Evolutionary conservation across 2,113 vertebrate genomes (phyloP), one percentile per base, ranked within the genome.

Genomic region (Lepisosteus oculatus): DNA sequence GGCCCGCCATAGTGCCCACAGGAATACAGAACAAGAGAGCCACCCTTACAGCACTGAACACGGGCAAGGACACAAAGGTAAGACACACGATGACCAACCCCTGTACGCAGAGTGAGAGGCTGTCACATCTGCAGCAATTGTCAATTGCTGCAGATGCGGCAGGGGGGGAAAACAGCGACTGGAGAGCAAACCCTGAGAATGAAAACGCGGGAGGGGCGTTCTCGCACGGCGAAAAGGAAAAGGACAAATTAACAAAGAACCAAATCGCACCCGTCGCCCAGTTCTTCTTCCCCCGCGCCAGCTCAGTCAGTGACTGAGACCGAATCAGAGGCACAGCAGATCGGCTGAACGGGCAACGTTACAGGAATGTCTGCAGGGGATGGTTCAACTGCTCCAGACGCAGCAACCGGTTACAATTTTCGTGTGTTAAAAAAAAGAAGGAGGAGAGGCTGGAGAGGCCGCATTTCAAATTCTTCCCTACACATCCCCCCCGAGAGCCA

Each of bases 241-340:
- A 56, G 56, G 68, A 45, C 66, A 65, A 75, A 54, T 51, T 68
- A 62, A 43, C 44, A 63, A 55, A 68, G 14, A 72, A 73, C 59
- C 51, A 62, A 78, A 73, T 77, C 72, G 68, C 68, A 77, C 72
- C 74, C 57, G 8, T 2, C 64, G 75, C 75, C 82, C 75, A 79
- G 81, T 76, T 44, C 64, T 74, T 69, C 79, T 76, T 67, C 72
- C 79, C 77, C 76, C 63, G 69, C 79, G 74, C 77, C 74, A 73
- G 80, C 83, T 82, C 76, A 80, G 81, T 85, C 81, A 85, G 81
- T 83, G 84, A 80, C 80, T 78, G 71, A 59, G 76, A 86, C 85
- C 81, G 81, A 65, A 61, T 51, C 47, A 51, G 47, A 5, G 47
- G 5, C 47, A 51, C 47, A 80, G 80, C 76, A 83, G 85, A 87